Base-by-base conservation (phyloP, 2,888 invertebrate species). In the Lithosia quadra region DNA sequence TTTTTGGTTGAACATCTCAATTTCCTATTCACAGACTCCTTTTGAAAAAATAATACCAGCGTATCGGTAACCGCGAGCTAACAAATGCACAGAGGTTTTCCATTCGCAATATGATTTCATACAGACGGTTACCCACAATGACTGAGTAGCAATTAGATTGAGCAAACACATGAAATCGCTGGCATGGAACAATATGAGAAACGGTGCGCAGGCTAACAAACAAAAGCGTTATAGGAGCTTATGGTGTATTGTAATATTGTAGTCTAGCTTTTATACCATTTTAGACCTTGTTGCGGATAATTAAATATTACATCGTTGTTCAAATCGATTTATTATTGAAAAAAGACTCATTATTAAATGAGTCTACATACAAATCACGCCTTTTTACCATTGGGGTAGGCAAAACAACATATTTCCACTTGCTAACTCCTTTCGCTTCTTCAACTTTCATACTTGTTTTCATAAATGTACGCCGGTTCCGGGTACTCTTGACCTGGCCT, bases 121-220 rank as follows among this genome's bases (percentile, higher is more conserved):
- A 86, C 90, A 88, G 85, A 88, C 90, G 93, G 90, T 90, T 92
- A 87, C 89, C 83, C 86, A 81, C 83, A 81, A 84, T 88, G 91
- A 89, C 90, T 91, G 92, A 92, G 90, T 92, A 91, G 92, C 94
- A 93, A 94, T 94, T 94, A 94, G 92, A 93, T 92, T 91, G 91
- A 89, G 89, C 93, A 94, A 94, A 94, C 92, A 92, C 84, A 89
- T 84, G 87, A 86, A 88, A 86, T 90, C 92, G 90, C 90, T 92
- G 92, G 86, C 79, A 84, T 84, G 90, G 88, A 92, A 94, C 92
- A 92, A 93, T 93, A 92, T 90, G 91, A 90, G 91, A 88, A 91
- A 90, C 91, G 92, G 91, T 90, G 87, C 87, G 84, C 83, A 80
- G 81, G 77, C 84, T 85, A 82, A 84, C 89, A 90, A 90, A 93